Evolutionary conservation across 2,113 vertebrate genomes (phyloP), one percentile per base, ranked within the genome.

Genomic region (Anguilla rostrata): DNA sequence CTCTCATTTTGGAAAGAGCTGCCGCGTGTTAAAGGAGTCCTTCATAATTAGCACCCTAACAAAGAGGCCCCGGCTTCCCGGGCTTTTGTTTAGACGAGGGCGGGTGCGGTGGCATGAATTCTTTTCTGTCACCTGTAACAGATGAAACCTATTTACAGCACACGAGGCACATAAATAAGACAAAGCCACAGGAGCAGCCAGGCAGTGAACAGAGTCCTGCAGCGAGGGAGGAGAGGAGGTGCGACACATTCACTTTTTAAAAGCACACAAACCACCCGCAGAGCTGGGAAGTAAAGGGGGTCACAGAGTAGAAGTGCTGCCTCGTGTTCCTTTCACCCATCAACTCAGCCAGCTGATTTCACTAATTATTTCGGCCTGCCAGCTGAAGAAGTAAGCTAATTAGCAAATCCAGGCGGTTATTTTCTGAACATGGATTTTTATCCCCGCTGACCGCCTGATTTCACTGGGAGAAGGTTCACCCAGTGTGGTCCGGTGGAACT

Each of bases 111-210:
- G 46, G 41, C 40, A n/a, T 39, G 46, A 85, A 79, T 85, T 80
- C 56, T 57, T 15, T 79, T 26, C 84, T 80, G 78, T 81, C 49
- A 85, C 78, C 16, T 40, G 57, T 57, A 41, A 85, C 78, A 81
- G 71, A 60, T 85, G n/a, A 57, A 85, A 29, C 18, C 84, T 80
- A 40, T 85, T 85, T 60, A 85, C 34, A 66, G 60, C 2, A 66
- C 60, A 85, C n/a, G 15, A 43, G 41, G 43, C 41, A 79, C 84
- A 57, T 85, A 81, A 85, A 85, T 85, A 12, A 56, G 53, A 85
- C 75, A 78, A 8, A 39, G 78, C 39, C 84, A 80, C 11, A 81
- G 78, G 78, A 43, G 12, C 16, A 16, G 46, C 39, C 29, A 16
- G 29, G 40, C 46, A 39, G 16, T 20, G 18, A 22, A 5, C 79